Conservation (phyloP, 2,113 vertebrate genomes). For the Corythoichthys intestinalis region DNA sequence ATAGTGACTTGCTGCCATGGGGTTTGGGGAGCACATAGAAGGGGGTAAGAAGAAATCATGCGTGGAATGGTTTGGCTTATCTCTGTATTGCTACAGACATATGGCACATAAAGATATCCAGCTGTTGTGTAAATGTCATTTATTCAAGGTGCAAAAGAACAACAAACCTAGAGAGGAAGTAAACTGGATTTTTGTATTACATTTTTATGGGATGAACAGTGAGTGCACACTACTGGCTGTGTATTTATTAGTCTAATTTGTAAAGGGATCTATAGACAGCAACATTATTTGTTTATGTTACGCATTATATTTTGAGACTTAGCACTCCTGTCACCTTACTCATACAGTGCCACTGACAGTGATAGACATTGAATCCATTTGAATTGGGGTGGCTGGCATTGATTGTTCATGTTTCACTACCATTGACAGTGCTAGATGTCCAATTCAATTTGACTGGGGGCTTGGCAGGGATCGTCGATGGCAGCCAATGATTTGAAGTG, state of each 20-base stretch:
- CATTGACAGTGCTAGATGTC: no score
- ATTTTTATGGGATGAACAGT: conserved; percentile 24
- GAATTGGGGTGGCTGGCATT: no score
- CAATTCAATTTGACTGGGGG: no score
- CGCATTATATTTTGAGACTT: background rate
- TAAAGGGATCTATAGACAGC: background rate
- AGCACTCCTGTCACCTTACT: conserved; percentile 1
- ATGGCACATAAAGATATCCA: conserved; percentile 56
- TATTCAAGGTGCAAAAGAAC: conserved; percentile 21
- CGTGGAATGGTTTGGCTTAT: conserved; percentile 40
- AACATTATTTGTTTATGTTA: conserved; percentile 4
- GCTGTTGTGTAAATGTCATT: conserved; percentile 35
- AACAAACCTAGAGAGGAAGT: conserved; percentile 5
- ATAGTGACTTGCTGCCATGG: conserved; percentile 59
- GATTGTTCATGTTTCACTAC: no score
- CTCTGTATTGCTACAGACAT: conserved; percentile 40
- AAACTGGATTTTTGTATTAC: no score
- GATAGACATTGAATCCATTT: no score
- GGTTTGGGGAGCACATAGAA: conserved; percentile 2
- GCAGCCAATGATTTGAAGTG: no score
- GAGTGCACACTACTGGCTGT: conserved; percentile 1
- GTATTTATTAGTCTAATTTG: conserved; percentile 18
- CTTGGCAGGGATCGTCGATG: no score
- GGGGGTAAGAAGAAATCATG: conserved; percentile 24
- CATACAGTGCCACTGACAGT: no score